A percentile compares a stretch with the other conserved stretches of the same genome.
Conservation (phyloP, 1,140 invertebrate genomes). For the Papilio helenus region DNA sequence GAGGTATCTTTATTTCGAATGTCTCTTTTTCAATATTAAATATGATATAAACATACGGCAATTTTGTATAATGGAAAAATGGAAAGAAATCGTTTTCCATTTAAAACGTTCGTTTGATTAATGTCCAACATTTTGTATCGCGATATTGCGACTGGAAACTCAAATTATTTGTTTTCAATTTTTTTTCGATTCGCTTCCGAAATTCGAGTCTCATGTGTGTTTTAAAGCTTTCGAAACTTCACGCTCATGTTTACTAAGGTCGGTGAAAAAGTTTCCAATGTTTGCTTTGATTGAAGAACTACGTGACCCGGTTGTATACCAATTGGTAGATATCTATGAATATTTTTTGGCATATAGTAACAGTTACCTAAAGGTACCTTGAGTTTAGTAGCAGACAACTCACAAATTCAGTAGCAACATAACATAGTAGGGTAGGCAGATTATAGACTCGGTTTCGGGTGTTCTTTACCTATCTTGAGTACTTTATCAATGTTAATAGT, state of each 20-base stretch:
- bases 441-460: too few relatives aligned
- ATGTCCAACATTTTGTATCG: constrained; percentile 34
- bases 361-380: too few relatives aligned
- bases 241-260: constrained; percentile 17
- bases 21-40: constrained; percentile 17
- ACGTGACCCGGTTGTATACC: neutral
- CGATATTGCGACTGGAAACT: constrained; percentile 30
- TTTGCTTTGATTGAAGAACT: neutral
- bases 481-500: too few relatives aligned
- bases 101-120: constrained; percentile 33
- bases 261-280: constrained; percentile 9
- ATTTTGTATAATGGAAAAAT: constrained; percentile 32
- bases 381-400: too few relatives aligned
- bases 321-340: neutral
- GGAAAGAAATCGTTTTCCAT: constrained; percentile 37
- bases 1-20: constrained; percentile 8
- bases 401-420: too few relatives aligned
- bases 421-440: too few relatives aligned
- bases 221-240: constrained; percentile 10
- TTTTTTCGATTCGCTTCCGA: constrained; percentile 17
- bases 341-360: neutral
- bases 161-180: constrained; percentile 32
- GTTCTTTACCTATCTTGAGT: too few relatives aligned
- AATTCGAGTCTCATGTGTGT: constrained; percentile 21
- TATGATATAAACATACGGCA: constrained; percentile 29